Evolutionary conservation across 2,113 vertebrate species (phyloP), one percentile per base, ranked within the genome.

Genomic region (Cephalophus harveyi): DNA sequence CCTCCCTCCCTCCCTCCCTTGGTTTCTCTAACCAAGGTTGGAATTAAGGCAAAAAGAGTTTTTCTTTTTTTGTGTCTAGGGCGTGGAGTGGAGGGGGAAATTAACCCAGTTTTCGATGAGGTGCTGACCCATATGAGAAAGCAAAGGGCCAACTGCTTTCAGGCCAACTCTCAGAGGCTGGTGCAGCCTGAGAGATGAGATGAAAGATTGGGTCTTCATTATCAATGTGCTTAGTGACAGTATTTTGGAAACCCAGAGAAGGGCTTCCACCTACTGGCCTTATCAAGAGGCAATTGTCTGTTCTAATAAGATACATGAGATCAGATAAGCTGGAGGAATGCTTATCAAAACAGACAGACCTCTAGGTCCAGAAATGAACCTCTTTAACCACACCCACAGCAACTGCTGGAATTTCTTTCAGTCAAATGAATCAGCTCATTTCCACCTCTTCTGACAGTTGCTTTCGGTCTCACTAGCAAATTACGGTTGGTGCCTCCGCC

Each of bases 321-420:
- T 60, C 84, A 94, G 52, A 95, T 95, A 96, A 64, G 79, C 74
- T 91, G 89, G 87, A 97, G 33, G 55, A 96, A 50, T 43, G 93
- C 95, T 99, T 98, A 99, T 99, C 99, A 98, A 97, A 97, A 96
- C 97, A 98, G 86, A 84, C 97, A 98, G 95, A 33, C 33, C 50
- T 95, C 98, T 54, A 87, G 17, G 91, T 86, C 91, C 92, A 97
- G 97, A 98, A 98, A 97, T 84, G 92, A 95, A 36, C 88, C 50
- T 93, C 40, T 19, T 17, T 50, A 28, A 43, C 79, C 46, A 33
- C 21, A 19, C 79, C 25, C 50, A 50, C 21, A 62, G 74, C 60
- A 86, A 90, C 92, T 54, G 81, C 74, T n/a, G n/a, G 52, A 84
- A 83, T 95, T 92, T 76, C 78, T 64, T 52, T 87, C 71, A 17